Evolutionary conservation across 2,888 invertebrate species (phyloP).

Genomic region (Limenitis camilla): DNA sequence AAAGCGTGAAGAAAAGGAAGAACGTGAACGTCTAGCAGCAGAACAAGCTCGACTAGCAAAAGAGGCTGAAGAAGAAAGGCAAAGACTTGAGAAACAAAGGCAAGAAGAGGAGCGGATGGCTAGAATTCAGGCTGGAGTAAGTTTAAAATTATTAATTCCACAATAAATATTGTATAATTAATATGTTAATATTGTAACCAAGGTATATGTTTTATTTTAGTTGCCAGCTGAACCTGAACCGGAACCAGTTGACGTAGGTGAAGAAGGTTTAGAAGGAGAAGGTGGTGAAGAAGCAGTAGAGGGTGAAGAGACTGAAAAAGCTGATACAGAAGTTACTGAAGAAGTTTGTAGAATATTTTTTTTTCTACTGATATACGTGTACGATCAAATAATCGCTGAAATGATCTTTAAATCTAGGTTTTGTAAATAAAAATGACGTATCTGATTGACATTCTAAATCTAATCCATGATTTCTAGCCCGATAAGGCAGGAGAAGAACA

Average conservation of each 20-base stretch:
- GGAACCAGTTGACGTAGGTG: no score
- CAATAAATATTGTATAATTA: no score
- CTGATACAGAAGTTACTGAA: slow-evolving; percentile 23
- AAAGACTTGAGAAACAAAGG: slow-evolving; percentile 41
- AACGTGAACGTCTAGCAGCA: slow-evolving; percentile 46
- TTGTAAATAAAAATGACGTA: not conserved
- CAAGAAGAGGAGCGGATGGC: slow-evolving; percentile 61
- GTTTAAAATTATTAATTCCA: slow-evolving; percentile 2
- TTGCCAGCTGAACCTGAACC: slow-evolving; percentile 57
- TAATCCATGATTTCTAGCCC: not conserved
- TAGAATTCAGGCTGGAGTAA: slow-evolving; percentile 59
- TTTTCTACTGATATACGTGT: no score
- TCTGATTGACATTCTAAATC: not conserved
- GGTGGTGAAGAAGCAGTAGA: slow-evolving; percentile 30
- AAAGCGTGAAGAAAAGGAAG: slow-evolving; percentile 55
- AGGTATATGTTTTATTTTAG: slow-evolving; percentile 28
- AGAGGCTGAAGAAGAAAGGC: slow-evolving; percentile 51
- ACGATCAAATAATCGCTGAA: no score
- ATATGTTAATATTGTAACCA: no score
- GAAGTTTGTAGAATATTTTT: slow-evolving; percentile 19
- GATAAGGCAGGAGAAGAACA: slow-evolving; percentile 6
- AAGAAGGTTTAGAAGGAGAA: no score
- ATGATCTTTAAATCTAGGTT: no score
- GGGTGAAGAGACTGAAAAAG: slow-evolving; percentile 26
- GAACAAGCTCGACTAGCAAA: slow-evolving; percentile 53